Conservation (phyloP, 2,888 invertebrate species). For the Chouioia cunea region DNA sequence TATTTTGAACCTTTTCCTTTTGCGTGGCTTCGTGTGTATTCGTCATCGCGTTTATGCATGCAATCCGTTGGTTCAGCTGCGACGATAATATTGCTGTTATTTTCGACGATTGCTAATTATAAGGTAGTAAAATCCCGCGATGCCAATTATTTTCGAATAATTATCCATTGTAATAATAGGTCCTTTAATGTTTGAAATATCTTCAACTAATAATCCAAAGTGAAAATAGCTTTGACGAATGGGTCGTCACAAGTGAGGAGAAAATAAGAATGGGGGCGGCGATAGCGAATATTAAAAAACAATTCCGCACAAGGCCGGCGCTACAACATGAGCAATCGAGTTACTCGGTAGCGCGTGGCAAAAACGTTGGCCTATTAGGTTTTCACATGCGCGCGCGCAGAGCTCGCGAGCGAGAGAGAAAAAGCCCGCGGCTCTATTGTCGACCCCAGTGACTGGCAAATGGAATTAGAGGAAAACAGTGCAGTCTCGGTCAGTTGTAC, state of each 20-base stretch:
- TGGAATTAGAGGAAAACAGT: constrained; percentile 32
- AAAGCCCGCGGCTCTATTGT: neutral
- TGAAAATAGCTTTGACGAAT: too few relatives aligned
- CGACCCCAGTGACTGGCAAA: neutral
- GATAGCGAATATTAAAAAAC: constrained; percentile 15
- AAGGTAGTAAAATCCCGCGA: neutral
- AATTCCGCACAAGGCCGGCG: neutral
- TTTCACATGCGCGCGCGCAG: neutral
- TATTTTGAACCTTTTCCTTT: neutral
- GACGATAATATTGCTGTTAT: constrained; percentile 7
- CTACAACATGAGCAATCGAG: constrained; percentile 6
- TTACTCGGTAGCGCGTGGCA: constrained; percentile 4
- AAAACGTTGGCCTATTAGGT: constrained; percentile 14
- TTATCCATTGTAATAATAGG: too few relatives aligned
- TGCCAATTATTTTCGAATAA: too few relatives aligned
- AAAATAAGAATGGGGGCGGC: neutral
- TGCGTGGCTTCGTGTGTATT: too few relatives aligned
- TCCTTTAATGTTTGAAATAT: too few relatives aligned
- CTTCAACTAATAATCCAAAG: too few relatives aligned
- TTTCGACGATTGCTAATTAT: constrained; percentile 6
- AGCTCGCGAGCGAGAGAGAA: neutral
- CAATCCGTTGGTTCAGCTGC: constrained; percentile 6
- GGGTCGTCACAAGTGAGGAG: too few relatives aligned
- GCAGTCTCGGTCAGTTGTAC: neutral
- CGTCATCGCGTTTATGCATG: too few relatives aligned